These are phyloP conservation scores for Oreochromis mossambicus DNA, from an alignment of 2,797 vertebrate species.

Conservation along the genomic window DNA sequence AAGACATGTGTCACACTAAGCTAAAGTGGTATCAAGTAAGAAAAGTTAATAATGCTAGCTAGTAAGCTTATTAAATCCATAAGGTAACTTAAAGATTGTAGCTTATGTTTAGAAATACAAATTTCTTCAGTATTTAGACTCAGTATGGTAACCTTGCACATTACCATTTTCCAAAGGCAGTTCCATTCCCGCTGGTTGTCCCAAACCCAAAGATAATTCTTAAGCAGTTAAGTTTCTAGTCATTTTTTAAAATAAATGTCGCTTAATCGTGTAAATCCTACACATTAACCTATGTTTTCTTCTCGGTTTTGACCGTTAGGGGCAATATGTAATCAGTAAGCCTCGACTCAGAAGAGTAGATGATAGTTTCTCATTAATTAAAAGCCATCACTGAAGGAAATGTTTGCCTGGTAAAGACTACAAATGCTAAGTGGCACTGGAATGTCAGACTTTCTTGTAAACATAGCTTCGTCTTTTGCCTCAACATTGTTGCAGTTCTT, in stretches of 20 bases:
- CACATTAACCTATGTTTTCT: neutral
- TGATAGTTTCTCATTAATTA: neutral
- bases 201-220: neutral
- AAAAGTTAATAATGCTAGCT: neutral
- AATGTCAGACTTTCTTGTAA: neutral
- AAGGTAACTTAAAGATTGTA: neutral
- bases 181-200: neutral
- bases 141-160: neutral
- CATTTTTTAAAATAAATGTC: accelerated
- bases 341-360: neutral
- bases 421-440: neutral
- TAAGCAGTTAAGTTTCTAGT: neutral
- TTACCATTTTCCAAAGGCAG: neutral
- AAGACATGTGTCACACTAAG: neutral
- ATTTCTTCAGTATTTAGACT: neutral
- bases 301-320: accelerated
- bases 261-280: neutral
- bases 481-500: neutral
- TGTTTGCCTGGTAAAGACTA: neutral
- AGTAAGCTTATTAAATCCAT: too few species aligned
- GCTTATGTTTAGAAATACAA: neutral
- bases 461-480: neutral
- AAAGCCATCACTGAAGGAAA: neutral
- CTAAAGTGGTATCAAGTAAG: neutral
- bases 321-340: neutral